Evolutionary conservation across 2,888 invertebrate genomes (phyloP).

Genomic region (Epirrita christyi): DNA sequence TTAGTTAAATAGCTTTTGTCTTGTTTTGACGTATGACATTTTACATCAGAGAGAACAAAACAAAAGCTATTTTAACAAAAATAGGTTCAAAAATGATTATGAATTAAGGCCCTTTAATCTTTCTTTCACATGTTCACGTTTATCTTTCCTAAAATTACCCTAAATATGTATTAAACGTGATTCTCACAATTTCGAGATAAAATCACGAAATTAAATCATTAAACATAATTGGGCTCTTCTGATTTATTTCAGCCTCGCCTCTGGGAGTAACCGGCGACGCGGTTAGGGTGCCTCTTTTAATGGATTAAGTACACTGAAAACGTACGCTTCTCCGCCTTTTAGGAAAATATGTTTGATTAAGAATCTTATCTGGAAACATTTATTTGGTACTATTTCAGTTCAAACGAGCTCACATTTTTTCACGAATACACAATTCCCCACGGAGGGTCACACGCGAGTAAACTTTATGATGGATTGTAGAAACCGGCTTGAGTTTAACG

Average conservation of each 20-base stretch:
- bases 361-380: conserved; percentile 10
- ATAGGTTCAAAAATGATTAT: too few relatives aligned
- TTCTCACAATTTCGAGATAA: conserved; percentile 15
- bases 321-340: conserved; percentile 21
- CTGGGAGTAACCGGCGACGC: conserved; percentile 37
- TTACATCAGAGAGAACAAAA: too few relatives aligned
- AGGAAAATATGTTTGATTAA: conserved; percentile 22
- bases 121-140: background rate
- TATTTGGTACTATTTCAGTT: conserved; percentile 6
- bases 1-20: too few relatives aligned
- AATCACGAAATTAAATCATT: conserved; percentile 35
- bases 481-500: conserved; percentile 35
- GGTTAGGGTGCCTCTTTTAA: conserved; percentile 25
- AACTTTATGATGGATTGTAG: conserved; percentile 40
- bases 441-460: conserved; percentile 37
- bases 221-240: conserved; percentile 35
- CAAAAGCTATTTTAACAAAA: too few relatives aligned
- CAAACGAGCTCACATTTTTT: conserved; percentile 28
- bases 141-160: background rate
- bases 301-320: conserved; percentile 28
- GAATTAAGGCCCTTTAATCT: too few relatives aligned
- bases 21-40: too few relatives aligned
- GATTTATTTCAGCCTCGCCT: conserved; percentile 38
- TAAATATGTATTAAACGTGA: conserved; percentile 9
- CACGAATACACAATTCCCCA: conserved; percentile 33